phyloP scores from a whole-genome alignment of 2,113 vertebrate genomes.

The Elephas maximus region DNA sequence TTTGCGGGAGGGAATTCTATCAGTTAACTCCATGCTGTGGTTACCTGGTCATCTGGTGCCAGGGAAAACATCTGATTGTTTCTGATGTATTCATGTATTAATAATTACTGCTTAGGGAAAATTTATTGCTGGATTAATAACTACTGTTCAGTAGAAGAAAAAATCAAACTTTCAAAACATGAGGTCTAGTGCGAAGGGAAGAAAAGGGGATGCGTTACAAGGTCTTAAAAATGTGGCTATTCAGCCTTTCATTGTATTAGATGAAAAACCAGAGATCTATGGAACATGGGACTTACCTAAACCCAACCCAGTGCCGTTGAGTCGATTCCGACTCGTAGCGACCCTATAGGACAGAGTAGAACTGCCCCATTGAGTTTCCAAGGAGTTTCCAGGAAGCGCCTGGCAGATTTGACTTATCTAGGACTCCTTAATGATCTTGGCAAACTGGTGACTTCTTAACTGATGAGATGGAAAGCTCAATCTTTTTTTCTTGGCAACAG shows the following conservation, averaged over 20 bases:
- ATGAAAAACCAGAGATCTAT: background rate
- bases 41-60: background rate
- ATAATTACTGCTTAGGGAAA: background rate
- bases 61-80: background rate
- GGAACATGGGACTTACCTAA: background rate
- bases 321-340: no score
- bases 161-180: background rate
- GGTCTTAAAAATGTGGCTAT: background rate
- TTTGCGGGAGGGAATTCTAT: background rate
- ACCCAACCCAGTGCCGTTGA: no score
- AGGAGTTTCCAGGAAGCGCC: no score
- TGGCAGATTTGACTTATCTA: no score
- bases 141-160: background rate
- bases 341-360: no score
- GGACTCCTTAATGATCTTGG: background rate
- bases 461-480: background rate
- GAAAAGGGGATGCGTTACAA: background rate
- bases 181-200: background rate
- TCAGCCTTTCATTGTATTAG: background rate
- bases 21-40: background rate
- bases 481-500: background rate
- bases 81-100: background rate
- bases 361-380: no score
- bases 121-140: background rate
- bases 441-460: background rate